Evolutionary conservation across 2,113 vertebrate species (phyloP), one percentile per base, ranked within the genome.

Genomic region (Oreochromis spilurus): DNA sequence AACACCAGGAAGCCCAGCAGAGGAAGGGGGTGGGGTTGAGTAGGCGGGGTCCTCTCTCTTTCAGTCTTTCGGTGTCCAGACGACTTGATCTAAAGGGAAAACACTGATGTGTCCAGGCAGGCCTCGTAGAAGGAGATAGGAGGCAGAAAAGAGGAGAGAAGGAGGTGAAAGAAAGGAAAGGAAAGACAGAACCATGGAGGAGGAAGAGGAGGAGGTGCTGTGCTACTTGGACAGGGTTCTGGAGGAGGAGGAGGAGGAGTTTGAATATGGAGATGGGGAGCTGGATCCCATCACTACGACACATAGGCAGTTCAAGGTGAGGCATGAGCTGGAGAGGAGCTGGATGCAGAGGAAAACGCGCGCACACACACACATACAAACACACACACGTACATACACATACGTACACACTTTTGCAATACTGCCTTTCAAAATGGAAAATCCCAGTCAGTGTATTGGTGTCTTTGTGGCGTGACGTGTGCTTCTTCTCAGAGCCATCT

Each of bases 181-280:
- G 72, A 31, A 65, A 79, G 48, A 50, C 40, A 82, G 58, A 88
- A 93, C 79, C 82, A 96, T 96, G 96, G 96, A 96, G 92, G 96
- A 96, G 83, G 96, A 96, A 86, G 96, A 97, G 96, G 97, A 98
- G 93, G 98, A 98, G 94, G 98, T 96, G 91, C 96, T 99, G 89
- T 95, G 98, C 93, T 97, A 97, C 93, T 94, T 99, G 96, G 98
- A 99, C 95, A 97, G 97, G 94, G 97, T 99, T 89, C 96, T 99
- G 92, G 97, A 98, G 91, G 97, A 98, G 90, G 97, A 98, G 94
- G 94, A 88, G 78, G 87, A 88, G 92, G 87, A 96, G 87, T 96
- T 97, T 95, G 96, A 96, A n/a, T 93, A 95, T 92, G 97, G 97
- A 95, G 97, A 98, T 92, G 96, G 95, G 50, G 98, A 98, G 92